A percentile compares a stretch with the other conserved stretches of the same genome.
Evolutionary conservation across 1,140 invertebrate genomes (phyloP).

Genomic region (Trichonephila clavipes): DNA sequence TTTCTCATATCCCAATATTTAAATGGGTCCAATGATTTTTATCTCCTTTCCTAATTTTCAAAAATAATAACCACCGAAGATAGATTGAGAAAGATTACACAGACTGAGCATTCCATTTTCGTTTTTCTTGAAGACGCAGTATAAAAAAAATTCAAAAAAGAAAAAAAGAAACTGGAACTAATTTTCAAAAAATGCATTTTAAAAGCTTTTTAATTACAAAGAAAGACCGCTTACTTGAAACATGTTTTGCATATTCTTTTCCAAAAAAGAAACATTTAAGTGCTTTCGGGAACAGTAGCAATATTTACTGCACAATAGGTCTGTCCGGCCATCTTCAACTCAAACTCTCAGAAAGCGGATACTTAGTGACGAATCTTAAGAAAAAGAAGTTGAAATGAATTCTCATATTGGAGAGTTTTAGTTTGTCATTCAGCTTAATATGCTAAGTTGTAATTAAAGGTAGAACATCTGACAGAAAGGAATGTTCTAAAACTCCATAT

Average conservation of each 20-base stretch:
- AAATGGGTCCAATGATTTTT: too few species aligned
- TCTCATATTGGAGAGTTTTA: background rate
- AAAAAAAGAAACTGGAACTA: background rate
- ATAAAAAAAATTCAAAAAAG: background rate
- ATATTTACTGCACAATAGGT: background rate
- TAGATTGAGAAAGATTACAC: background rate
- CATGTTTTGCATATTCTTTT: background rate
- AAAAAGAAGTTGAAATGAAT: background rate
- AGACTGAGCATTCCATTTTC: too few species aligned
- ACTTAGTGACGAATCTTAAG: background rate
- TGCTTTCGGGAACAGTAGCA: background rate
- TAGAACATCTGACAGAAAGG: background rate
- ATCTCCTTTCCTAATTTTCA: too few species aligned
- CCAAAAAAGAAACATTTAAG: background rate
- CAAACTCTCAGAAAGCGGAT: background rate
- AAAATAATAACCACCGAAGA: background rate
- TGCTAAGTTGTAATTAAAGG: conserved; percentile 59
- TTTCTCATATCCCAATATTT: too few species aligned
- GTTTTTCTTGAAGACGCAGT: background rate
- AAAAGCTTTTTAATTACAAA: background rate
- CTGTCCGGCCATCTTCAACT: background rate
- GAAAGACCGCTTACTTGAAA: too few species aligned
- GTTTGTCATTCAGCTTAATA: conserved; percentile 17
- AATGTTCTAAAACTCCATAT: conserved; percentile 28
- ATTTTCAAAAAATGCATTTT: background rate